Base-by-base conservation (phyloP, 2,113 vertebrate genomes). In the Gymnarchus niloticus region DNA sequence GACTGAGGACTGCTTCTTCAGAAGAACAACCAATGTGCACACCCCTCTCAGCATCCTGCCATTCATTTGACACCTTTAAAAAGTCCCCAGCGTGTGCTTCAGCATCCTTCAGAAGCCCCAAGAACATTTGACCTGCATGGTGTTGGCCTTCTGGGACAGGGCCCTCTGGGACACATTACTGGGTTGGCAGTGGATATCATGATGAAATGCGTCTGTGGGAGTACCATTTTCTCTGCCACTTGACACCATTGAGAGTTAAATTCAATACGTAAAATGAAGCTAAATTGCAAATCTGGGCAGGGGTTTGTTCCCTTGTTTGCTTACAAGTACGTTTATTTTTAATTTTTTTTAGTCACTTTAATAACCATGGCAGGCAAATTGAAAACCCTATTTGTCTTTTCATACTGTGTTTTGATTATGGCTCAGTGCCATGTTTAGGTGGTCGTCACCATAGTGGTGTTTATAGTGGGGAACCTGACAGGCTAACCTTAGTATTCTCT, bases 51-150 rank as follows among this genome's bases (percentile, higher is more conserved):
- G 84, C 82, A 23, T 49, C 65, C 85, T 59, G 84, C 84, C 59
- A 83, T 84, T 73, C 86, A 89, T 57, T 86, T 87, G 65, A 83
- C 3, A 44, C 56, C 69, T 87, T 84, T 88, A 56, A 80, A 89
- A 83, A 54, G 85, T 48, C 54, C 86, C 78, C 84, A 83, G 77
- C 73, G 76, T 28, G 83, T 80, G 56, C 81, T 46, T 88, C 54
- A 14, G 33, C 57, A 84, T 86, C 54, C 84, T 82, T 87, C 77
- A 84, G 82, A 88, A 87, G 88, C 81, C 37, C 48, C 81, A 52
- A 86, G 86, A 87, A 88, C 83, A 65, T 84, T 88, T 46, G 86
- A 84, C 85, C 87, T 46, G 48, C 57, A 73, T 56, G 21, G 33
- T 77, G 86, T 86, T 81, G 85, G 86, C 84, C 82, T 65, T 28